phyloP scores from a whole-genome alignment of 2,888 invertebrate species.

The Drosophila setosimentum region DNA sequence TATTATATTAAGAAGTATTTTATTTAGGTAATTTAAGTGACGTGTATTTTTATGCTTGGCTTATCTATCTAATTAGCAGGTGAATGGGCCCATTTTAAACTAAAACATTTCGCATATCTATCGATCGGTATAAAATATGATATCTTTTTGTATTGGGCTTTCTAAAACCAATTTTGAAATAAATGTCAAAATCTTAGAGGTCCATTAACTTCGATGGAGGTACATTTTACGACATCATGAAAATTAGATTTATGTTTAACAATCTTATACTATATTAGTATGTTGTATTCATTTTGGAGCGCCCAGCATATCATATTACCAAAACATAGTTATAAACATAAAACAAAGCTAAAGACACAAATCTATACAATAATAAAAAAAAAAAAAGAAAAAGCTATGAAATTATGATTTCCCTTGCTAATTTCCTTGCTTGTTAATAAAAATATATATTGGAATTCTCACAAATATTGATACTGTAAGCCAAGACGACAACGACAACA shows the following conservation, averaged over 20 bases:
- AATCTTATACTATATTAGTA: constrained; percentile 34
- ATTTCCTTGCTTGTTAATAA: constrained; percentile 78
- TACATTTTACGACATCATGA: constrained; percentile 67
- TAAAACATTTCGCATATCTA: constrained; percentile 42
- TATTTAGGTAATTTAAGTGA: constrained; percentile 31
- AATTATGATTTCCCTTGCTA: constrained; percentile 79
- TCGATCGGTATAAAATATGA: constrained; percentile 64
- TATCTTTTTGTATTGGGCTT: constrained; percentile 66
- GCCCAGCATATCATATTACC: constrained; percentile 53
- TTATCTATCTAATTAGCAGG: constrained; percentile 77
- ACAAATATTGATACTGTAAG: constrained; percentile 59
- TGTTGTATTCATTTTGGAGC: constrained; percentile 47
- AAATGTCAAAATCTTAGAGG: constrained; percentile 67
- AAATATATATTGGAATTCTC: constrained; percentile 60
- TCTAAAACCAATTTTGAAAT: constrained; percentile 75
- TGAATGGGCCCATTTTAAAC: constrained; percentile 62
- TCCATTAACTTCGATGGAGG: constrained; percentile 62
- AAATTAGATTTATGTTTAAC: constrained; percentile 59
- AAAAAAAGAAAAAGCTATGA: constrained; percentile 56
- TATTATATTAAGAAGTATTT: constrained; percentile 16
- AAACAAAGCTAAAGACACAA: constrained; percentile 49
- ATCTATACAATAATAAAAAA: constrained; percentile 47
- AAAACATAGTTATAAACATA: constrained; percentile 42
- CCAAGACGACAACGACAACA: constrained; percentile 43
- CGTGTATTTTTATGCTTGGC: constrained; percentile 34